A percentile compares a stretch with the other conserved stretches of the same genome.
These are phyloP conservation scores for Pipistrellus pipistrellus DNA, from an alignment of 2,797 vertebrate genomes.

Conservation along the genomic window DNA sequence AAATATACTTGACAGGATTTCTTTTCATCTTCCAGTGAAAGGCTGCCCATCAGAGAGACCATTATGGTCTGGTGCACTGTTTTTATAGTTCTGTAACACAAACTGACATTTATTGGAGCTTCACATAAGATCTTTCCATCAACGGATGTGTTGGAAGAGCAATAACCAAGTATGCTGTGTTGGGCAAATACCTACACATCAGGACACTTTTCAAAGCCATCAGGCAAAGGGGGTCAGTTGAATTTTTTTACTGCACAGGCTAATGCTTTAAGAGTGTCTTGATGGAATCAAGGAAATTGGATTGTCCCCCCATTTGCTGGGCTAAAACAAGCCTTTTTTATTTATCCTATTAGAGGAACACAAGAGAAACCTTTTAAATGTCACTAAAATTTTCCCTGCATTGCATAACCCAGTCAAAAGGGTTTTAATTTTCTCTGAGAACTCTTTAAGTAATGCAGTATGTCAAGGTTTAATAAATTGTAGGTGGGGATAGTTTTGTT, in stretches of 20 bases:
- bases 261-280: conserved; percentile 95
- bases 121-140: conserved; percentile 76
- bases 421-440: conserved; percentile 90
- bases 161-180: conserved; percentile 81
- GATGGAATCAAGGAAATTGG: conserved; percentile 99
- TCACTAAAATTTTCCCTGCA: conserved; percentile 94
- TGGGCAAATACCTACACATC: conserved; percentile 88
- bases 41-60: conserved; percentile 18
- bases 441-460: conserved; percentile 90
- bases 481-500: conserved; percentile 82
- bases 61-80: conserved; percentile 63
- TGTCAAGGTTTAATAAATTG: conserved; percentile 90
- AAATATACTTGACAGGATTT: conserved; percentile 76
- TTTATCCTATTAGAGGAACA: conserved; percentile 95
- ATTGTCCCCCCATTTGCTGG: conserved; percentile 98
- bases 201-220: conserved; percentile 89
- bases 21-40: conserved; percentile 69
- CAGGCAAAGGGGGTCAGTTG: conserved; percentile 90
- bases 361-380: conserved; percentile 94
- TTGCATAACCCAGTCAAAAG: conserved; percentile 95
- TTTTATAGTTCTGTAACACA: conserved; percentile 85
- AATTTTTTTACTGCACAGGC: conserved; percentile 89
- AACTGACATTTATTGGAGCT: conserved; percentile 80
- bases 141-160: conserved; percentile 80
- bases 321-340: conserved; percentile 93